phyloP scores from a whole-genome alignment of 2,113 vertebrate genomes.

The Azemiops feae region DNA sequence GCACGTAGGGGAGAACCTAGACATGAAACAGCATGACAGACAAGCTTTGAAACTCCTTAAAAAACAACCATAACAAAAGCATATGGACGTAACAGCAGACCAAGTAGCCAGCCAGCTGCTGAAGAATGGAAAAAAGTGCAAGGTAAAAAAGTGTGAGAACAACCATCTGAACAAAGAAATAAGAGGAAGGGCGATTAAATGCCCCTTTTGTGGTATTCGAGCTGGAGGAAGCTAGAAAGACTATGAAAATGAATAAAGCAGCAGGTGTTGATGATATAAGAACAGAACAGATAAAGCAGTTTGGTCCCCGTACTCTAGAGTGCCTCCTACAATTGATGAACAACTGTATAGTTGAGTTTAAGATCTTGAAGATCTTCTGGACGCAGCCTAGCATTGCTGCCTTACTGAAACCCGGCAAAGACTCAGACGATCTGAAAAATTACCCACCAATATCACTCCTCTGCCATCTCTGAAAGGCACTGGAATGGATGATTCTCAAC shows the following conservation, averaged over 20 bases:
- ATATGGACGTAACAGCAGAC: background rate
- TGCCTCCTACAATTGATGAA: background rate
- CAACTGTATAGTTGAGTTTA: background rate
- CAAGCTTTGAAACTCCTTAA: background rate
- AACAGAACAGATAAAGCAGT: background rate
- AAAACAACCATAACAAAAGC: background rate
- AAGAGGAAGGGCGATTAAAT: background rate
- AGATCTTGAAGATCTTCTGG: background rate
- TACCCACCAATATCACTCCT: background rate
- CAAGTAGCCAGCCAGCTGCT: background rate
- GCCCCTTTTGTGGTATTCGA: background rate
- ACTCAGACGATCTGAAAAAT: background rate
- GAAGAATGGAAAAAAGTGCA: background rate
- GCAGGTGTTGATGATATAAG: background rate
- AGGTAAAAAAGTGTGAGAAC: background rate
- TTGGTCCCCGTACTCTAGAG: background rate
- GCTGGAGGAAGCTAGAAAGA: background rate
- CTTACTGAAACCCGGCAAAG: background rate
- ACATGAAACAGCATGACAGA: background rate
- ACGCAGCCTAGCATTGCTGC: background rate
- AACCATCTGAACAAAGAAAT: background rate
- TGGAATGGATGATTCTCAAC: background rate
- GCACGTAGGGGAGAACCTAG: background rate
- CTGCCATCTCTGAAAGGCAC: background rate
- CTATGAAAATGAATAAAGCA: background rate